Evolutionary conservation across 2,888 invertebrate genomes (phyloP).

Genomic region (Chromoteleia sp.): DNA sequence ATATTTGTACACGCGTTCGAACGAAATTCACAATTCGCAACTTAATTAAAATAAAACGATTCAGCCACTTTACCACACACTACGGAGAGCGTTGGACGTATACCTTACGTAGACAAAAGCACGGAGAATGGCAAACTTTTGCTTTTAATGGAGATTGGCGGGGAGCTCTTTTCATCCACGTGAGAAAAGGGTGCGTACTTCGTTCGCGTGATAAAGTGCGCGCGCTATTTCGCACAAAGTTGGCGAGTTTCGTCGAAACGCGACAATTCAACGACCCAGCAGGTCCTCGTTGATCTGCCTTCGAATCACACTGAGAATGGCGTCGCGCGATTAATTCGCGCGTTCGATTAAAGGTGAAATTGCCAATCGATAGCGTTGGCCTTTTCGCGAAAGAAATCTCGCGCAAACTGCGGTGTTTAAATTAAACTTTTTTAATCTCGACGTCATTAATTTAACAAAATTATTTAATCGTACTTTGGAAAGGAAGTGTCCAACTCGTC

Average conservation of each 20-base stretch:
- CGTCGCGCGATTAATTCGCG: conserved; percentile 44
- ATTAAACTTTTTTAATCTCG: conserved; percentile 28
- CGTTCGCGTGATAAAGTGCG: conserved; percentile 52
- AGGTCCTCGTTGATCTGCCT: conserved; percentile 9
- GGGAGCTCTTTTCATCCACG: conserved; percentile 49
- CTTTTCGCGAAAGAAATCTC: conserved; percentile 16
- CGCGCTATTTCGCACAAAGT: conserved; percentile 39
- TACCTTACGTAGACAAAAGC: conserved; percentile 38
- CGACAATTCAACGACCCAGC: conserved; percentile 46
- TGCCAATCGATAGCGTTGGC: conserved; percentile 24
- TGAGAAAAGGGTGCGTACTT: conserved; percentile 61
- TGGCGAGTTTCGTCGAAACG: conserved; percentile 47
- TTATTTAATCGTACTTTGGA: not conserved
- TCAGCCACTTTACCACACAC: conserved; percentile 33
- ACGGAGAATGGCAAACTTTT: conserved; percentile 62
- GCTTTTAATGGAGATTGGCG: conserved; percentile 44
- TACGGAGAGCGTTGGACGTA: conserved; percentile 41
- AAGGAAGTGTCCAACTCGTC: too few relatives aligned
- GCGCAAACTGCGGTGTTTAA: conserved; percentile 9
- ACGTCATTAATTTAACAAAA: conserved; percentile 12
- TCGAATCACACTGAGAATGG: conserved; percentile 12
- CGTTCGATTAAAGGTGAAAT: conserved; percentile 38
- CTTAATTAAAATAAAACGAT: conserved; percentile 54
- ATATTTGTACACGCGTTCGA: conserved; percentile 6
- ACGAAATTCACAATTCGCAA: conserved; percentile 7